Evolutionary conservation across 2,797 vertebrate genomes (phyloP), one percentile per base, ranked within the genome.

Genomic region (Microctenopoma lineatum): DNA sequence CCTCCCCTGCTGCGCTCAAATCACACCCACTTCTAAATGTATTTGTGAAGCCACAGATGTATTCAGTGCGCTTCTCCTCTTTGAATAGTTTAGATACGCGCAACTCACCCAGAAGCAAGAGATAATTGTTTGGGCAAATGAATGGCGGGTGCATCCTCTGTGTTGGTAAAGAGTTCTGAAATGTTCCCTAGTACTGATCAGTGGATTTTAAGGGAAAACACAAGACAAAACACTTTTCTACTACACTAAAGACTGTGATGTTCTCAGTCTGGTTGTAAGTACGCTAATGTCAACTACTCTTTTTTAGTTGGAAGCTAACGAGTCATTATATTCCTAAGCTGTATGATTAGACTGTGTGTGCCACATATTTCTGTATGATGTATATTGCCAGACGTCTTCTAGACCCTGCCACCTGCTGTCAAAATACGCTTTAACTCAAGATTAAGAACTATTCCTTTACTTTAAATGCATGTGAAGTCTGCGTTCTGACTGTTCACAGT

Each of bases 21-120:
- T 84, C 84, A 79, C 80, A 81, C 73, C 79, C 79, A 77, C 81
- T 73, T 70, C 66, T 64, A 66, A 78, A 75, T 74, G 66, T 66
- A 75, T 75, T 61, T 80, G 63, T 70, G 36, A 75, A 75, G 56
- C 50, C 50, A 58, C 58, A 77, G 53, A 84, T 61, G 21, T 34
- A 55, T 70, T 66, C 46, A 60, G 16, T 14, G 26, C 70, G 66
- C 62, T 13, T 70, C 48, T 81, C 1, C 52, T 39, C 39, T 75
- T 84, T 76, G 50, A 80, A 64, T 71, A 58, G 42, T 58, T 60
- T 50, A 44, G 59, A 70, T 59, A 45, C 4, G 4, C 14, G 0
- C 1, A 59, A 69, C 39, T 74, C 29, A 21, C 50, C n/a, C 6
- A 2, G 26, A 62, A 81, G 68, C 45, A 32, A 10, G 11, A 25